A percentile compares a stretch with the other conserved stretches of the same genome.
Evolutionary conservation across 2,888 invertebrate species (phyloP).

Genomic region (Caenorhabditis afra): DNA sequence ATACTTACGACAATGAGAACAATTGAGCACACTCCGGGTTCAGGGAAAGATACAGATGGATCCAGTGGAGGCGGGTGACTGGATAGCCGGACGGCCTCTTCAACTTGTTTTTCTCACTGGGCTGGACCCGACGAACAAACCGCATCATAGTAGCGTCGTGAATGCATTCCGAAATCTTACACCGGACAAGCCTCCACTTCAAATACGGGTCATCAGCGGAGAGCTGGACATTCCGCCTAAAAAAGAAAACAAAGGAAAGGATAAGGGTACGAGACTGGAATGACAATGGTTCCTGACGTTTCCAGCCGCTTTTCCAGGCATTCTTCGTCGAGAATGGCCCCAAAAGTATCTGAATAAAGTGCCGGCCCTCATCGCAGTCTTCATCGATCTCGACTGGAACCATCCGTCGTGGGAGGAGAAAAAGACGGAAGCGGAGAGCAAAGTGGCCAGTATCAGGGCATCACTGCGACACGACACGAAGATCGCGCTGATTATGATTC

Average conservation of each 20-base stretch:
- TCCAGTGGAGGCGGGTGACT: slow-evolving; percentile 76
- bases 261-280: slow-evolving; percentile 32
- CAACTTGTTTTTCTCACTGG: slow-evolving; percentile 90
- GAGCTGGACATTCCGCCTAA: slow-evolving; percentile 67
- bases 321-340: slow-evolving; percentile 88
- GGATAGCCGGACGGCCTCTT: slow-evolving; percentile 69
- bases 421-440: slow-evolving; percentile 90
- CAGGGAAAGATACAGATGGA: slow-evolving; percentile 67
- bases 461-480: slow-evolving; percentile 59
- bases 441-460: slow-evolving; percentile 66
- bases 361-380: slow-evolving; percentile 91
- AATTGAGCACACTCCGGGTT: background rate
- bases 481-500: slow-evolving; percentile 69
- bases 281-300: background rate
- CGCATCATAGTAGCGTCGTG: slow-evolving; percentile 50
- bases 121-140: slow-evolving; percentile 64
- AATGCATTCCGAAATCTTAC: slow-evolving; percentile 53
- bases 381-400: slow-evolving; percentile 98
- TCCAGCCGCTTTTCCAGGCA: slow-evolving; percentile 83
- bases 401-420: slow-evolving; percentile 94
- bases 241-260: slow-evolving; percentile 24
- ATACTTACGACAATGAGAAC: slow-evolving; percentile 8
- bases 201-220: slow-evolving; percentile 63
- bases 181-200: slow-evolving; percentile 65
- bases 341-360: slow-evolving; percentile 67